phyloP scores from a whole-genome alignment of 2,888 invertebrate genomes.

The Erpobdella octoculata region DNA sequence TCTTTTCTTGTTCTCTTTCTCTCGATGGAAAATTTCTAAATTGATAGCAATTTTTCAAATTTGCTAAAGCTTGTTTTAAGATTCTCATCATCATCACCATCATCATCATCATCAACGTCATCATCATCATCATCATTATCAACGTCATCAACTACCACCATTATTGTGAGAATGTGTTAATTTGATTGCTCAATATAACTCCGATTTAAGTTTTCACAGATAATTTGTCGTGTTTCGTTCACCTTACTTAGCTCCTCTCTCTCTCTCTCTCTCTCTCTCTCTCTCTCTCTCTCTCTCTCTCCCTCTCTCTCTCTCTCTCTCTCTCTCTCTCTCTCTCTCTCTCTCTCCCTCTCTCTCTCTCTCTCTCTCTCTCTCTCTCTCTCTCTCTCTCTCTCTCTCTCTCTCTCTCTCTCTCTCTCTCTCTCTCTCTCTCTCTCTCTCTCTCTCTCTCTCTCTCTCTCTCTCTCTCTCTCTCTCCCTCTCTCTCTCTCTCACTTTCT shows the following conservation, averaged over 20 bases:
- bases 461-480: slow-evolving; percentile 16
- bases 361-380: slow-evolving; percentile 31
- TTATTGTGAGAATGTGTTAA: too few species aligned
- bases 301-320: slow-evolving; percentile 27
- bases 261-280: slow-evolving; percentile 22
- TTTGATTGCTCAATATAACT: too few species aligned
- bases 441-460: slow-evolving; percentile 19
- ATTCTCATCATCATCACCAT: background rate
- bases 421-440: slow-evolving; percentile 9
- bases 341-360: slow-evolving; percentile 29
- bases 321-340: slow-evolving; percentile 28
- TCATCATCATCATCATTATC: slow-evolving; percentile 15
- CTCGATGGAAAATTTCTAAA: too few species aligned
- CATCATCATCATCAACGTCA: slow-evolving; percentile 18
- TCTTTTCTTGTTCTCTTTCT: too few species aligned
- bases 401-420: slow-evolving; percentile 21
- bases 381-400: slow-evolving; percentile 30
- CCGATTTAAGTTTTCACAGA: too few species aligned
- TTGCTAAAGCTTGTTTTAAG: too few species aligned
- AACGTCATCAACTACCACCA: slow-evolving; percentile 2
- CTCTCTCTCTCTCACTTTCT: too few species aligned
- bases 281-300: slow-evolving; percentile 30
- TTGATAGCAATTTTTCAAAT: too few species aligned
- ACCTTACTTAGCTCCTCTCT: slow-evolving; percentile 14
- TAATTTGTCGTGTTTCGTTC: too few species aligned